These are phyloP conservation scores for Ptilodon capucinus DNA, from an alignment of 2,888 invertebrate species.

Conservation along the genomic window DNA sequence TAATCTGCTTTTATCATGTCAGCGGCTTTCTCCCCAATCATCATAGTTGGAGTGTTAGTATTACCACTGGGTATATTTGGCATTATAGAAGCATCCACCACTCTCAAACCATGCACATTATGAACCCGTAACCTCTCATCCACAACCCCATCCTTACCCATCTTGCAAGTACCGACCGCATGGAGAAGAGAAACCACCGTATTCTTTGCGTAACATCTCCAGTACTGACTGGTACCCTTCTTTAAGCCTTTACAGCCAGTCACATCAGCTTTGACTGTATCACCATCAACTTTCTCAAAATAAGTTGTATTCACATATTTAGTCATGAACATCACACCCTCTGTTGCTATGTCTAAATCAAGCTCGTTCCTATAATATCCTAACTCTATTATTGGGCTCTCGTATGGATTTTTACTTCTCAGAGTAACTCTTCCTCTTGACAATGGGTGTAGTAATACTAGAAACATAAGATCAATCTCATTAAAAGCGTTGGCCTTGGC, in stretches of 20 bases:
- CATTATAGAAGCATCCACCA: conserved; percentile 70
- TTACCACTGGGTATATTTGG: conserved; percentile 66
- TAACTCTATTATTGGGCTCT: conserved; percentile 58
- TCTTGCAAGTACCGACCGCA: conserved; percentile 75
- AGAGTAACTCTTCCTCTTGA: conserved; percentile 62
- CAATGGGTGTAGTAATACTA: conserved; percentile 56
- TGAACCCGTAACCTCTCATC: conserved; percentile 60
- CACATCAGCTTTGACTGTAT: conserved; percentile 53
- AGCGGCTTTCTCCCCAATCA: conserved; percentile 71
- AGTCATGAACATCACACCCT: conserved; percentile 55
- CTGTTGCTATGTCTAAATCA: conserved; percentile 45
- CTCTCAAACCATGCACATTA: conserved; percentile 51
- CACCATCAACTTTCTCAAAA: conserved; percentile 46
- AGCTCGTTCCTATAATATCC: conserved; percentile 54
- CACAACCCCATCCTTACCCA: conserved; percentile 65
- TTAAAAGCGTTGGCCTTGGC: conserved; percentile 46
- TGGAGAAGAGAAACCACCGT: conserved; percentile 83
- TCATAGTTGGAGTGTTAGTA: conserved; percentile 67
- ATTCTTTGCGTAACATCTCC: conserved; percentile 83
- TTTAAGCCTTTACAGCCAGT: conserved; percentile 74
- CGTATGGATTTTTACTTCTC: conserved; percentile 52
- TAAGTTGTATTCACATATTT: conserved; percentile 52
- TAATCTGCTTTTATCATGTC: conserved; percentile 67
- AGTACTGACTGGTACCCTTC: conserved; percentile 83
- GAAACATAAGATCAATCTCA: conserved; percentile 46